phyloP scores from a whole-genome alignment of 2,888 invertebrate genomes.

The Sabatieria punctata region DNA sequence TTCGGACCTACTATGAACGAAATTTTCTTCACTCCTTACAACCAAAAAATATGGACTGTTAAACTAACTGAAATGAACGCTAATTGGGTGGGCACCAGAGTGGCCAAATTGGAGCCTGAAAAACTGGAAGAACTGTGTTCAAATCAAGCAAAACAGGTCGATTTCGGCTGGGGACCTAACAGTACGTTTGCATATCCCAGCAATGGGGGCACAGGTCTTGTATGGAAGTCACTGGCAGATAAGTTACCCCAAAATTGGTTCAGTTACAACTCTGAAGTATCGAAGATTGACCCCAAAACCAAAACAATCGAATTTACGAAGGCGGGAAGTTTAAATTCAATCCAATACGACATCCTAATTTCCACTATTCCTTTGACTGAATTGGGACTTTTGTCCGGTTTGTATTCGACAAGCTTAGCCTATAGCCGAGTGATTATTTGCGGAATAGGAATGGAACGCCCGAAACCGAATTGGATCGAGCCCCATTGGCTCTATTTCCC shows the following conservation, averaged over 20 bases:
- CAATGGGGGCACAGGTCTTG: constrained; percentile 29
- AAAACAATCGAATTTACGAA: constrained; percentile 14
- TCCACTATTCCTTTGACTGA: too few relatives aligned
- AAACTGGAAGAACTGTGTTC: constrained; percentile 26
- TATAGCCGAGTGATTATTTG: constrained; percentile 27
- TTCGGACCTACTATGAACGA: constrained; percentile 27
- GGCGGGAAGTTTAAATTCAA: not conserved
- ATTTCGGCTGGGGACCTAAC: constrained; percentile 30
- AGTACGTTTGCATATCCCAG: constrained; percentile 26
- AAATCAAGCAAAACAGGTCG: constrained; percentile 26
- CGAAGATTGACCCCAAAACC: constrained; percentile 14
- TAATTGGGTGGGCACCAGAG: constrained; percentile 22
- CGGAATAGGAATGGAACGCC: constrained; percentile 24
- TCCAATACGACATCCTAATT: constrained; percentile 22
- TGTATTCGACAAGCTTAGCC: too few relatives aligned
- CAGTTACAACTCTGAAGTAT: constrained; percentile 19
- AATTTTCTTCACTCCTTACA: constrained; percentile 29
- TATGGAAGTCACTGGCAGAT: constrained; percentile 25
- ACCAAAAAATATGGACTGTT: constrained; percentile 29
- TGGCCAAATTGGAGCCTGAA: constrained; percentile 26
- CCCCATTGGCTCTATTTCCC: constrained; percentile 30
- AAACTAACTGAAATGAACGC: constrained; percentile 26
- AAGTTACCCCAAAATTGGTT: constrained; percentile 26
- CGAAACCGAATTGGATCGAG: constrained; percentile 24
- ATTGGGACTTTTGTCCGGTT: too few relatives aligned